Percentiles rank a stretch among this genome's conserved stretches.
phyloP scores from a whole-genome alignment of 92 coral and sea anemone genomes.

The Palythoa caribaeorum region DNA sequence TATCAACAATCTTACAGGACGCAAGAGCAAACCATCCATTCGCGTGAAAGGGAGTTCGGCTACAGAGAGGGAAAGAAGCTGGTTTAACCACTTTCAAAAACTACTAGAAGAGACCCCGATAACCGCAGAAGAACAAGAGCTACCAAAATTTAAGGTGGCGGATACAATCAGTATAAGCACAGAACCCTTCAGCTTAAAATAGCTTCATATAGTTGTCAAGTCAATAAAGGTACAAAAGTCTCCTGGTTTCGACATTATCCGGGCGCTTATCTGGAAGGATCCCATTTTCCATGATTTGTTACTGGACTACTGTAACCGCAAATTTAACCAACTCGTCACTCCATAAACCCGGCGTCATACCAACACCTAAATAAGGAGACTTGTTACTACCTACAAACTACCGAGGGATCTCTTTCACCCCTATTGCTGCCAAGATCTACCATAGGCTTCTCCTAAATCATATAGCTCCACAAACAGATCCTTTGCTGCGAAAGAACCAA shows the following conservation, averaged over 20 bases:
- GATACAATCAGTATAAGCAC: conserved; percentile 52
- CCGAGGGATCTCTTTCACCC: conserved; percentile 44
- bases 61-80: conserved; percentile 45
- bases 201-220: conserved; percentile 28
- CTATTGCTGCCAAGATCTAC: conserved; percentile 20
- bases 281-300: neutral
- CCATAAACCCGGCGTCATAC: conserved; percentile 58
- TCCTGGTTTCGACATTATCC: neutral
- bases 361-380: conserved; percentile 57
- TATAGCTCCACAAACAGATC: conserved; percentile 35
- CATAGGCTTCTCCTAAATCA: conserved; percentile 29
- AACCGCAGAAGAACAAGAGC: conserved; percentile 39
- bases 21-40: conserved; percentile 56
- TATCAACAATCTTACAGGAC: conserved; percentile 49
- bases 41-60: conserved; percentile 45
- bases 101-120: conserved; percentile 48
- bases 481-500: conserved; percentile 52
- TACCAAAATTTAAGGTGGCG: conserved; percentile 43
- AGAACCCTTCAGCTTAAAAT: conserved; percentile 48
- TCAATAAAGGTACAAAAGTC: conserved; percentile 29
- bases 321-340: conserved; percentile 21
- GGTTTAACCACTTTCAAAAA: conserved; percentile 53
- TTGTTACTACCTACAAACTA: conserved; percentile 50
- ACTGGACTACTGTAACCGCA: conserved; percentile 27
- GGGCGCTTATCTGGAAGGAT: neutral